Evolutionary conservation across 2,113 vertebrate species (phyloP), one percentile per base, ranked within the genome.

Genomic region (Oncorhynchus gorbuscha): DNA sequence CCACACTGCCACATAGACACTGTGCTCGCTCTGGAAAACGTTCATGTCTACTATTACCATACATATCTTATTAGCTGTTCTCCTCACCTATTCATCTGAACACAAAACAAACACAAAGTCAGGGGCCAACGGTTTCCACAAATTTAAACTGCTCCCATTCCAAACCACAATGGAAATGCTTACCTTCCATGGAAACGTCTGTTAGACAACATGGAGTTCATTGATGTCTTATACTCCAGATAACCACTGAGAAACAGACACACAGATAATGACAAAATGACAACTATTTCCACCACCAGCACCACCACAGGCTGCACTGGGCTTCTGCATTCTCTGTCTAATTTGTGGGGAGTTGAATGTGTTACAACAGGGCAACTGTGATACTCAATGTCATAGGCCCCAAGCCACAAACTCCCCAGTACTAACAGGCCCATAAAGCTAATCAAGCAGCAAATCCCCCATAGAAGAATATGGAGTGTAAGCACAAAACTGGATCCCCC

Each of bases 121-220:
- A 71, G 72, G 87, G 86, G 79, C 83, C 83, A 77, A 80, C 77
- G 68, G 45, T 83, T 90, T 86, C 86, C 84, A 85, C 76, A 83
- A 87, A 86, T 69, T 79, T 73, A 11, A 82, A 84, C 84, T 82
- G 74, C 83, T 67, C 72, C 79, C 78, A 66, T 75, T 84, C 80
- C 86, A 65, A 28, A 92, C 88, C 86, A 80, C 87, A 86, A 78
- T 92, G 89, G 88, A 92, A 93, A 85, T 80, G 84, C 93, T 90
- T 92, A 99, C 97, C 96, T 96, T 94, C 93, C 95, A 87, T 95
- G 93, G 93, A 99, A 99, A 87, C 98, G 95, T 84, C 91, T 94
- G 74, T 93, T 95, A 16, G 96, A 96, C 93, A 99, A 83, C 97
- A 97, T 96, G 85, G 94, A 95, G 87, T 99, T 99, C 96, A 99